Percentiles rank a stretch among this genome's conserved stretches.
phyloP scores from a whole-genome alignment of 2,113 vertebrate genomes.

The Tretioscincus oriximinensis region DNA sequence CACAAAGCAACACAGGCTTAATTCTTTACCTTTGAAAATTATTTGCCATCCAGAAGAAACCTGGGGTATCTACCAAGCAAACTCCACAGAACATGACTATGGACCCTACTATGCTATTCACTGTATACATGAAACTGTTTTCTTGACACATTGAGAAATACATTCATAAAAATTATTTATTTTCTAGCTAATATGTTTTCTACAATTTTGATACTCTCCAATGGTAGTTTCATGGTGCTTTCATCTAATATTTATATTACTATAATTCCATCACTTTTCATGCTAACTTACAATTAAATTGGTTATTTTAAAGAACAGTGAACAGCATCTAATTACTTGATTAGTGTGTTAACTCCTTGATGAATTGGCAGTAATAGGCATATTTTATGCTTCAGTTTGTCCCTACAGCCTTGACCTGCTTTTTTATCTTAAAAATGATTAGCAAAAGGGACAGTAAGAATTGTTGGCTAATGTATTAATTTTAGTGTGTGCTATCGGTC shows the following conservation, averaged over 20 bases:
- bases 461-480: accelerated
- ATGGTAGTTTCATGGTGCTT: not conserved
- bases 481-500: not conserved
- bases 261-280: not conserved
- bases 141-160: not conserved
- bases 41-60: too few species aligned
- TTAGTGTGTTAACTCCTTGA: not conserved
- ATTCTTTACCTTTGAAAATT: not conserved
- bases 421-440: not conserved
- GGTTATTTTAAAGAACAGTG: not conserved
- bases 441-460: not conserved
- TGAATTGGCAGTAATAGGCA: not conserved
- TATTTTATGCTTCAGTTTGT: not conserved
- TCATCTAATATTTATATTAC: not conserved
- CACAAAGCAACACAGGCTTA: not conserved
- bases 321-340: not conserved
- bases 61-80: too few species aligned
- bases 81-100: too few species aligned
- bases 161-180: not conserved
- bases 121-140: not conserved
- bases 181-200: not conserved
- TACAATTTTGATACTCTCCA: not conserved
- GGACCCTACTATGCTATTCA: too few species aligned
- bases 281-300: not conserved
- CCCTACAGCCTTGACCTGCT: accelerated